Base-by-base conservation (phyloP, 2,888 invertebrate genomes). In the Cetonia aurata region DNA sequence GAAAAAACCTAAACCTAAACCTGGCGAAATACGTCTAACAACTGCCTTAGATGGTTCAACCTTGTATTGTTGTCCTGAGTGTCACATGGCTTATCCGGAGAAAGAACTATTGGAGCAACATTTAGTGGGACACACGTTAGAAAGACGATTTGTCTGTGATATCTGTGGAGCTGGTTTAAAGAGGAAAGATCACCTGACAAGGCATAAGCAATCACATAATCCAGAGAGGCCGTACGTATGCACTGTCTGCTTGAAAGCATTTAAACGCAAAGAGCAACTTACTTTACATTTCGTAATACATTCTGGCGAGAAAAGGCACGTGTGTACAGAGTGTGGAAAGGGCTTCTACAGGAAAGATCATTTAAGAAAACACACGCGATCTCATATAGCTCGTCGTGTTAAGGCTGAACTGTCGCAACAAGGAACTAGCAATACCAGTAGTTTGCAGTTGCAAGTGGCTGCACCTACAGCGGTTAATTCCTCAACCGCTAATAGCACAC, bases 321-420 rank as follows among this genome's bases (percentile, higher is more conserved):
- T 94, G 10, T 96, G 96, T 84, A 91, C 92, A 71, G 94, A 95
- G 83, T 96, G 96, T 81, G 94, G 94, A 73, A 95, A 95, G 87
- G 94, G 93, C 67, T 95, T 95, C 85, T 95, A 95, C 85, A 90
- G 95, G 76, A 94, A 95, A 80, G 95, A 95, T 85, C 95, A 95
- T 84, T 86, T 95, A 72, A 89, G 94, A 79, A 95, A 95, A 81
- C 94, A 95, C 83, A 93, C 93, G 48, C 89, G 94, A 53, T 93
- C 94, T 73, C 94, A 95, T 83, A 93, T 94, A 83, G 93, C 94
- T 50, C 89, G 93, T 68, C 90, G 94, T 72, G 94, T 94, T 67
- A 95, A 95, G 84, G 94, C 94, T 10, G 94, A 94, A 83, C 87
- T 94, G 77, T 92, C 93, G 56, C 93, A 92, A 80, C 92, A 92